phyloP scores from a whole-genome alignment of 2,113 vertebrate species.

The Sinocyclocheilus rhinocerous region DNA sequence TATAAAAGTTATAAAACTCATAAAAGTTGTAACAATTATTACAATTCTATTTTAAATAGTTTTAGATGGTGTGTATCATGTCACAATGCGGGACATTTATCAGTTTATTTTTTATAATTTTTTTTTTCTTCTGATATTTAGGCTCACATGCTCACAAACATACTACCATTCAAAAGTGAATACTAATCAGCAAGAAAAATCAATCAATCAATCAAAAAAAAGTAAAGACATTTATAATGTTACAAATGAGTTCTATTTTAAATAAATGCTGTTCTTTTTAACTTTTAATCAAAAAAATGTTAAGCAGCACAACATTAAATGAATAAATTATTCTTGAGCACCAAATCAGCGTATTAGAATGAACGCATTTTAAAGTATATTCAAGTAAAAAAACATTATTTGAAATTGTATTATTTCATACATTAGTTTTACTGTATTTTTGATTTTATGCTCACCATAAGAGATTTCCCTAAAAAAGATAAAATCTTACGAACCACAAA shows the following conservation, averaged over 20 bases:
- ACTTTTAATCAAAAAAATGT: not conserved
- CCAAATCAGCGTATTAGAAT: not conserved
- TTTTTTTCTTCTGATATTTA: not conserved
- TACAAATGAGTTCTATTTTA: too few species aligned
- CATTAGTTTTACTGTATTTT: not conserved
- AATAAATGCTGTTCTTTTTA: too few species aligned
- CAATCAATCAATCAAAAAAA: too few species aligned
- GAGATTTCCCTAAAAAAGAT: too few species aligned
- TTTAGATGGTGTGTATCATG: not conserved
- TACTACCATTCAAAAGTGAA: not conserved
- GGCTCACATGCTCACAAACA: not conserved
- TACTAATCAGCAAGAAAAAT: too few species aligned
- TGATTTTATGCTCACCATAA: too few species aligned
- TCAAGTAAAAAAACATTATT: not conserved
- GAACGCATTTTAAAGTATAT: too few species aligned
- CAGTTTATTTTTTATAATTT: too few species aligned
- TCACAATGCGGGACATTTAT: not conserved
- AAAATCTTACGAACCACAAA: too few species aligned
- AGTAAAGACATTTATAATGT: too few species aligned
- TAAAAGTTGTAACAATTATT: not conserved
- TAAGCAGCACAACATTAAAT: not conserved
- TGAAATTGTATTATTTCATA: not conserved
- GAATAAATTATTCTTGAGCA: not conserved
- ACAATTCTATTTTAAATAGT: not conserved
- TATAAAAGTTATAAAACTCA: too few species aligned